Percentiles rank a stretch among this genome's conserved stretches.
phyloP scores from a whole-genome alignment of 2,113 vertebrate genomes.

The Sus scrofa region T2T-Sscrofa CM000813.6:45259001-45259500 shows the following conservation, averaged over 20 bases:
- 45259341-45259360: too few species aligned
- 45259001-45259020: conserved; percentile 17
- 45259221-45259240: conserved; percentile 9
- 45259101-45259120: conserved; percentile 43
- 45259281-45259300: background rate
- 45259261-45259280: background rate
- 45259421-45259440: too few species aligned
- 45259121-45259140: conserved; percentile 27
- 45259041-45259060: conserved; percentile 52
- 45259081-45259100: conserved; percentile 34
- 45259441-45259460: too few species aligned
- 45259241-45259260: background rate
- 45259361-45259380: too few species aligned
- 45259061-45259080: conserved; percentile 32
- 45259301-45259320: background rate
- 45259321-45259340: too few species aligned
- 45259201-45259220: background rate
- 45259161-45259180: conserved; percentile 42
- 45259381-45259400: too few species aligned
- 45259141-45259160: background rate
- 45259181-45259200: conserved; percentile 53
- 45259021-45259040: conserved; percentile 43
- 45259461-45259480: too few species aligned
- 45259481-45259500: too few species aligned
- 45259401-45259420: too few species aligned